Evolutionary conservation across 2,888 invertebrate species (phyloP), one percentile per base, ranked within the genome.

Genomic region (Lasioglossum malachurum): DNA sequence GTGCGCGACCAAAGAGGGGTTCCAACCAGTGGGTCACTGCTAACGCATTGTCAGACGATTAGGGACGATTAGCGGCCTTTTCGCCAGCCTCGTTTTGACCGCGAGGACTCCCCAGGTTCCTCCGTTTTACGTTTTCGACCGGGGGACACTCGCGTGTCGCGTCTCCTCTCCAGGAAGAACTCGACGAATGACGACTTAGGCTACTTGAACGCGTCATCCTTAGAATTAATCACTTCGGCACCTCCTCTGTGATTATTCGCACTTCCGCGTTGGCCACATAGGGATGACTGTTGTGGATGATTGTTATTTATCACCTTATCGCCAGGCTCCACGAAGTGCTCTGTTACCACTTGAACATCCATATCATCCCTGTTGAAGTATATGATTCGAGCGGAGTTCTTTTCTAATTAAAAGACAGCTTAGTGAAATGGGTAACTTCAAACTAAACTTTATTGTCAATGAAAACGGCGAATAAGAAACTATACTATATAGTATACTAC

Each of bases 31-130:
- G 92, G 95, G 94, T 94, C 95, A 94, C 94, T 93, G 94, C 88
- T 94, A 94, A 93, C 92, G 93, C 94, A 94, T 94, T 94, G 94
- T 94, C 93, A 93, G 90, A 92, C 91, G 93, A 94, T 94, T 94
- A 92, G 89, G 91, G 89, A 90, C 93, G 91, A 94, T 94, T 92
- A 94, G 83, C 87, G 82, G 84, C 74, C 83, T 92, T 93, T 91
- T 89, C 87, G 86, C 85, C 80, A 89, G 83, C 89, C 87, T 86
- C 86, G 81, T 88, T 91, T 88, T 80, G 87, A 86, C 83, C 79
- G 74, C 80, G 49, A 80, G 86, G 75, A 44, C 69, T 82, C 81
- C 73, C 78, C 14, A 19, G 71, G 19, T n/a, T 71, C 23, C 69
- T 60, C 27, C 49, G 57, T 72, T 83, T 71, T 82, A 46, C 71